phyloP scores from a whole-genome alignment of 2,888 invertebrate species.

The Harpalus rubripes region DNA sequence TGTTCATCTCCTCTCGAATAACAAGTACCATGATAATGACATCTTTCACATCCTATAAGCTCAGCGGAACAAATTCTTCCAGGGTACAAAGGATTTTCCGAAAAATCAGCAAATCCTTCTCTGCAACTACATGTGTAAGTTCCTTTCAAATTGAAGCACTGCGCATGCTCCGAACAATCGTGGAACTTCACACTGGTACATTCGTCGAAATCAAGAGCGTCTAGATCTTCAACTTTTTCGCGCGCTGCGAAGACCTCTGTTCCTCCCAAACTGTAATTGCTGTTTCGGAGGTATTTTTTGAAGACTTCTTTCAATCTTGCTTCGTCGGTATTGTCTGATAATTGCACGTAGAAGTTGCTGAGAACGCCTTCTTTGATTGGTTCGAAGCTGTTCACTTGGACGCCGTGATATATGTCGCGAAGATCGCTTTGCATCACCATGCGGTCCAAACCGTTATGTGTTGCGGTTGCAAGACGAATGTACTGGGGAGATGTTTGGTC shows the following conservation, averaged over 20 bases:
- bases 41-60: slow-evolving; percentile 89
- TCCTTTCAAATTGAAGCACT: slow-evolving; percentile 93
- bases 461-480: slow-evolving; percentile 82
- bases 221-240: slow-evolving; percentile 80
- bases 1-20: slow-evolving; percentile 81
- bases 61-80: slow-evolving; percentile 90
- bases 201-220: slow-evolving; percentile 91
- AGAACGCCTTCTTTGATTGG: slow-evolving; percentile 80
- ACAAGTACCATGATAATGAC: slow-evolving; percentile 94
- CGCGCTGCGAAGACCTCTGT: slow-evolving; percentile 89
- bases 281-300: slow-evolving; percentile 88
- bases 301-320: slow-evolving; percentile 87
- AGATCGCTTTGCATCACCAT: slow-evolving; percentile 95
- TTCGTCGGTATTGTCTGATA: slow-evolving; percentile 91
- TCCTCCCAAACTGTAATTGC: slow-evolving; percentile 91
- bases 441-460: slow-evolving; percentile 89
- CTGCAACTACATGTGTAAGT: slow-evolving; percentile 95
- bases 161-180: slow-evolving; percentile 92
- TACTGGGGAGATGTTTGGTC: slow-evolving; percentile 83
- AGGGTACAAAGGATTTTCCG: slow-evolving; percentile 89
- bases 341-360: slow-evolving; percentile 87
- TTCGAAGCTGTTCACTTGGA: slow-evolving; percentile 85
- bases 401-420: slow-evolving; percentile 90
- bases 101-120: slow-evolving; percentile 88
- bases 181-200: slow-evolving; percentile 91